phyloP scores from a whole-genome alignment of 2,888 invertebrate genomes.

The Cephus pygmeus region DNA sequence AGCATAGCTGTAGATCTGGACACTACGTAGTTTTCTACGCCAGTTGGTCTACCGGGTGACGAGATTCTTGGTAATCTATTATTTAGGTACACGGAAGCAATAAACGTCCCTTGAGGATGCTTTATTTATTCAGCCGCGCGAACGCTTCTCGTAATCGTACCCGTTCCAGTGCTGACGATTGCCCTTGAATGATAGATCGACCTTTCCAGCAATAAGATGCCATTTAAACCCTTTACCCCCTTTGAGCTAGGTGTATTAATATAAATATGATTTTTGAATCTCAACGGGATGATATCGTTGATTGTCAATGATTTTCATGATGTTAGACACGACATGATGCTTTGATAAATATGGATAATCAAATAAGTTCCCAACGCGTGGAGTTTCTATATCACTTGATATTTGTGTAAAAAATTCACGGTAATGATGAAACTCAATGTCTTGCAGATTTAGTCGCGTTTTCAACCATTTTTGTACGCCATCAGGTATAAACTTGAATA shows the following conservation, averaged over 20 bases:
- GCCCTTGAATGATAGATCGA: conserved; percentile 23
- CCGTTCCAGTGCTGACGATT: conserved; percentile 21
- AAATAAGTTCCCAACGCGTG: neutral
- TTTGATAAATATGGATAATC: neutral
- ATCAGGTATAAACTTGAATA: conserved; percentile 30
- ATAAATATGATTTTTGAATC: too few species aligned
- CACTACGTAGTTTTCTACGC: neutral
- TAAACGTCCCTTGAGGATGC: conserved; percentile 23
- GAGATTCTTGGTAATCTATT: conserved; percentile 23
- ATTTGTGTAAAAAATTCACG: conserved; percentile 12
- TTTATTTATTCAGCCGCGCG: conserved; percentile 25
- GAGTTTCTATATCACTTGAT: neutral
- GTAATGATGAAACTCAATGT: conserved; percentile 13
- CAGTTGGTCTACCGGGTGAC: conserved; percentile 14
- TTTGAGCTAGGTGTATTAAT: too few species aligned
- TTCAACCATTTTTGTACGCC: conserved; percentile 42
- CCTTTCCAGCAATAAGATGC: too few species aligned
- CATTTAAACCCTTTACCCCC: too few species aligned
- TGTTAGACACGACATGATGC: neutral
- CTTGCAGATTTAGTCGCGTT: conserved; percentile 23
- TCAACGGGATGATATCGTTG: too few species aligned
- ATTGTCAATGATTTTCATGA: neutral
- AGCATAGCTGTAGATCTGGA: neutral
- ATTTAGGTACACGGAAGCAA: conserved; percentile 27
- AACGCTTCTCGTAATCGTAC: conserved; percentile 21